Evolutionary conservation across 2,797 vertebrate genomes (phyloP).

Genomic region (Sebastes steindachneri): DNA sequence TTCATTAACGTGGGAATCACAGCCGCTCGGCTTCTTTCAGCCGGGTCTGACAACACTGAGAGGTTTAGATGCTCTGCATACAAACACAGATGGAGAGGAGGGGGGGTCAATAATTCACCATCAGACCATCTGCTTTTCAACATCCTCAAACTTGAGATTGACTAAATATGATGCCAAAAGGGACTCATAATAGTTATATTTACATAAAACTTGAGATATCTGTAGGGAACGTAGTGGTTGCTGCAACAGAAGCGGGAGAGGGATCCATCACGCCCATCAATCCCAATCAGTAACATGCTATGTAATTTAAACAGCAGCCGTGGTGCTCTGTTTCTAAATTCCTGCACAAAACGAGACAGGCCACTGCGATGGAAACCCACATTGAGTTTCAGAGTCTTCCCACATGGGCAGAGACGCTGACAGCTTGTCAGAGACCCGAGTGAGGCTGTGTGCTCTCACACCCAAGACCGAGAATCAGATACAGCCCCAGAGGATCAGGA

Average conservation of each 20-base stretch:
- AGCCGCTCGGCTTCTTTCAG: constrained; percentile 37
- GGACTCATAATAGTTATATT: constrained; percentile 22
- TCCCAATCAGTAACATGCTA: constrained; percentile 35
- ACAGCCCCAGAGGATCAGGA: constrained; percentile 28
- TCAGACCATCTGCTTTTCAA: constrained; percentile 50
- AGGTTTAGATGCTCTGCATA: constrained; percentile 28
- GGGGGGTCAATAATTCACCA: constrained; percentile 13
- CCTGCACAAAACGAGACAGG: constrained; percentile 49
- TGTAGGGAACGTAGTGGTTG: neutral
- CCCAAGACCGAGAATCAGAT: constrained; percentile 48
- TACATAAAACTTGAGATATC: constrained; percentile 16
- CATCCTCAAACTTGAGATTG: constrained; percentile 25
- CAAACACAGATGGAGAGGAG: constrained; percentile 50
- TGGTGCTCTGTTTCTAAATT: constrained; percentile 57
- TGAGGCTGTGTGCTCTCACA: constrained; percentile 36
- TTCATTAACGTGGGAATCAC: constrained; percentile 61
- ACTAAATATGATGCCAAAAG: constrained; percentile 29
- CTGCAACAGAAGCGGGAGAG: constrained; percentile 25
- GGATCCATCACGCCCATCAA: constrained; percentile 37
- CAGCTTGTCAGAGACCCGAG: constrained; percentile 69
- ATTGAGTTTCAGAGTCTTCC: constrained; percentile 57
- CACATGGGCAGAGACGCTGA: constrained; percentile 74
- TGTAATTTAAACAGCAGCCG: constrained; percentile 47
- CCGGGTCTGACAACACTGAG: neutral
- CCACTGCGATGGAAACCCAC: constrained; percentile 43